Evolutionary conservation across 1,140 invertebrate genomes (phyloP).

Genomic region (Dreissena rostriformis): DNA sequence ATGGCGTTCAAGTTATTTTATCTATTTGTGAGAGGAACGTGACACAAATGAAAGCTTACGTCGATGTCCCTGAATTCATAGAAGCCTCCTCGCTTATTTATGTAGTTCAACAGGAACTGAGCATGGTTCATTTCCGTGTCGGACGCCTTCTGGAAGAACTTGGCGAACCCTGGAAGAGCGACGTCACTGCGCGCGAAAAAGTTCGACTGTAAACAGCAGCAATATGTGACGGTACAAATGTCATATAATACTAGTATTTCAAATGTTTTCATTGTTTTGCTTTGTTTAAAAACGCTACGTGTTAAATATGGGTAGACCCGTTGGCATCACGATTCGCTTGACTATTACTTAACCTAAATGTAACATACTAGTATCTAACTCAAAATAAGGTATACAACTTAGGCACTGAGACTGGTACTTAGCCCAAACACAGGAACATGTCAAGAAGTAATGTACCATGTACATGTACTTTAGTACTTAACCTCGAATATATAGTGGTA

Average conservation of each 20-base stretch:
- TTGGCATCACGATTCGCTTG: too few relatives aligned
- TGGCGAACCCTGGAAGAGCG: conserved; percentile 93
- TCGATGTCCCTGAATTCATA: conserved; percentile 60
- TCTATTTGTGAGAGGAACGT: too few relatives aligned
- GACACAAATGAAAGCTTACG: conserved; percentile 35
- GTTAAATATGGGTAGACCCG: too few relatives aligned
- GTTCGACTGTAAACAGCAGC: conserved; percentile 84
- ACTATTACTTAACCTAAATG: background rate
- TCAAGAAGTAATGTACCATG: too few relatives aligned
- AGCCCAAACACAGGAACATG: too few relatives aligned
- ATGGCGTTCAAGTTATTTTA: too few relatives aligned
- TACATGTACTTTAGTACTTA: too few relatives aligned
- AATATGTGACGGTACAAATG: background rate
- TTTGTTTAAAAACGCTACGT: background rate
- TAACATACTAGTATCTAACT: too few relatives aligned
- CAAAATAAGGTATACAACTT: background rate
- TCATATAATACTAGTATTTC: background rate
- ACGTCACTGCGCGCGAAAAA: conserved; percentile 90
- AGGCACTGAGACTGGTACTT: background rate
- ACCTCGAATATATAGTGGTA: too few relatives aligned
- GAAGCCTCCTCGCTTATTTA: conserved; percentile 91
- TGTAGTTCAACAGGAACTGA: conserved; percentile 93
- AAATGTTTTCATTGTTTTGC: background rate
- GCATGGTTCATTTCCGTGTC: conserved; percentile 94
- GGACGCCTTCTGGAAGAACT: conserved; percentile 92